Evolutionary conservation across 2,113 vertebrate species (phyloP), one percentile per base, ranked within the genome.

Genomic region (Aphelocoma coerulescens): DNA sequence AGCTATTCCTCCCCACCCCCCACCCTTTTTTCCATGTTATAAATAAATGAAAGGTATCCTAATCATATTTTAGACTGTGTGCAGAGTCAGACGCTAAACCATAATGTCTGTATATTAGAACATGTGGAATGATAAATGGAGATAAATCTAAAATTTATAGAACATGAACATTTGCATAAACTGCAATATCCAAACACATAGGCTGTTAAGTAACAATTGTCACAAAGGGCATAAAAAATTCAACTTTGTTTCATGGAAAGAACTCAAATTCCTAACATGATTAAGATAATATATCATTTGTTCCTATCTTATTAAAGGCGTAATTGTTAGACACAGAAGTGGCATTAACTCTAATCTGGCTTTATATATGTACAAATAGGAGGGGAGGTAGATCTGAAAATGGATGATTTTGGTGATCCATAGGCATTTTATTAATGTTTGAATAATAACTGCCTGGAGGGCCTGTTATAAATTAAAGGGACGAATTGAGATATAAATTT

Each of bases 111-210:
- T 93, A 52, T 97, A 96, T 98, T 96, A 97, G 91, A 98, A 97
- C 95, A 96, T 89, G 91, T 88, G 97, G 94, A 97, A 96, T 98
- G 98, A 99, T 98, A 97, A 98, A 99, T 99, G 97, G 98, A 98
- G 98, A 98, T 97, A 98, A 99, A 99, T 99, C 98, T 98, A 99
- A 99, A 99, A 99, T 99, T 98, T 99, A 99, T 99, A 99, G 98
- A 99, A 99, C 98, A 97, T 73, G 96, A 97, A 83, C 93, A 99
- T 99, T 99, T 99, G 98, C 99, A 99, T 99, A 98, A 99, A 98
- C 98, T 98, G 97, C 98, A 98, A 99, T 99, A 99, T 98, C 98
- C 98, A 99, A 99, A 99, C 98, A 98, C 98, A 98, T 90, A 98
- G 98, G 96, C 97, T 97, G 97, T 98, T 98, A 98, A 98, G 98